Percentiles rank a stretch among this genome's conserved stretches.
These are phyloP conservation scores for Campodea augens DNA, from an alignment of 1,140 invertebrate genomes.

Conservation along the genomic window DNA sequence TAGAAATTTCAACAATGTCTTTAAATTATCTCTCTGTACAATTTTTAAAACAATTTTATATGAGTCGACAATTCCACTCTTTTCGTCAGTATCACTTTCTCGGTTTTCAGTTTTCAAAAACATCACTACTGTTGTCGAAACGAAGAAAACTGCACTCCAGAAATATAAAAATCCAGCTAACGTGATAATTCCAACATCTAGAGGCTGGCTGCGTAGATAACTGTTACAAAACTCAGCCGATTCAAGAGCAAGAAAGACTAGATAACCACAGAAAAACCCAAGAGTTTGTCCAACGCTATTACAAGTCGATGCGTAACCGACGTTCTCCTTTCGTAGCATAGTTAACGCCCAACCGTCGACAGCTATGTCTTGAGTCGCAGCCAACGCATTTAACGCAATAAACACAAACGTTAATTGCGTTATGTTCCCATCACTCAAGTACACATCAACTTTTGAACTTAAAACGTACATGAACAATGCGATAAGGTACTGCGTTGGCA, in stretches of 20 bases:
- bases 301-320: slow-evolving; percentile 95
- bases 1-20: slow-evolving; percentile 22
- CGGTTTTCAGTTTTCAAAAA: slow-evolving; percentile 69
- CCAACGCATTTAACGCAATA: slow-evolving; percentile 83
- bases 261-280: slow-evolving; percentile 93
- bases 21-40: slow-evolving; percentile 19
- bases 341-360: slow-evolving; percentile 99
- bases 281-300: slow-evolving; percentile 96
- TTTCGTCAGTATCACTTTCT: no score
- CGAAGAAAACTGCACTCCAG: slow-evolving; percentile 82
- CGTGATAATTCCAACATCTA: slow-evolving; percentile 57
- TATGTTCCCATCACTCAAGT: slow-evolving; percentile 57
- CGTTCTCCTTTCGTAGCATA: slow-evolving; percentile 95
- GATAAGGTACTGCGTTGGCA: slow-evolving; percentile 74
- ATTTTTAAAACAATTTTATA: slow-evolving; percentile 24
- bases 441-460: slow-evolving; percentile 47
- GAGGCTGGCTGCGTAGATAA: slow-evolving; percentile 57
- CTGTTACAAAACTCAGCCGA: slow-evolving; percentile 89
- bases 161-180: slow-evolving; percentile 81
- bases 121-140: slow-evolving; percentile 75
- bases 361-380: slow-evolving; percentile 97
- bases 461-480: slow-evolving; percentile 68
- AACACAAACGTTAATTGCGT: slow-evolving; percentile 64
- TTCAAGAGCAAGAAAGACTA: slow-evolving; percentile 89
- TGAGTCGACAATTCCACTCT: slow-evolving; percentile 21